These are phyloP conservation scores for Lithophane semibrunnea DNA, from an alignment of 2,888 invertebrate species.

Conservation along the genomic window DNA sequence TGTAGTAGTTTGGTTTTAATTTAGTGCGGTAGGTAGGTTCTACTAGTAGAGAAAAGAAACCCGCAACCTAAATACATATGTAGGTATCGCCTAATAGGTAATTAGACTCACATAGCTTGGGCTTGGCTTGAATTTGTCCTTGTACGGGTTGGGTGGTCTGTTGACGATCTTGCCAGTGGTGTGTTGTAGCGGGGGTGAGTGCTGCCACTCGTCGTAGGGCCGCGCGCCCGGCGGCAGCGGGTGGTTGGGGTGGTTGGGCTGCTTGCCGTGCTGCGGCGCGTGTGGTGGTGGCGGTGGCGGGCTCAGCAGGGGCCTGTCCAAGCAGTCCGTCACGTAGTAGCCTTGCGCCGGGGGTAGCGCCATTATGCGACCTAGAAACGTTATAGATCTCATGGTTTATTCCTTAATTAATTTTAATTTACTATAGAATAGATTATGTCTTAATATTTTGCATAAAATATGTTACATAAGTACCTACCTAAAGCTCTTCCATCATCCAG, in stretches of 20 bases:
- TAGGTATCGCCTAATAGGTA: not conserved
- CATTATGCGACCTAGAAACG: slow-evolving; percentile 83
- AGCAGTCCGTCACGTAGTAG: slow-evolving; percentile 86
- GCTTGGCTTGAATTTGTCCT: slow-evolving; percentile 84
- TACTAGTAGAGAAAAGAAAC: no score
- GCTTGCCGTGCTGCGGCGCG: slow-evolving; percentile 9
- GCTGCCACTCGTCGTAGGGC: slow-evolving; percentile 85
- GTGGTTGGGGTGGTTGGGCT: slow-evolving; percentile 22
- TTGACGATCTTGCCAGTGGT: slow-evolving; percentile 86
- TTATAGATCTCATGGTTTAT: not conserved
- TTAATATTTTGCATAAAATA: not conserved
- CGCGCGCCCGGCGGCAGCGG: slow-evolving; percentile 63
- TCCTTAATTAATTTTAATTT: not conserved
- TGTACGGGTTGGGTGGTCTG: slow-evolving; percentile 83
- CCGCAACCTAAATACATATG: not conserved
- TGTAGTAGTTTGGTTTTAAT: no score
- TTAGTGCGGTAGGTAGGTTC: no score
- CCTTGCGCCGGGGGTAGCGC: slow-evolving; percentile 83
- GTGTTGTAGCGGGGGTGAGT: slow-evolving; percentile 77
- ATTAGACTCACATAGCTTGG: slow-evolving; percentile 81
- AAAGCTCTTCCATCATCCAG: not conserved
- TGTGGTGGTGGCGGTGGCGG: slow-evolving; percentile 71
- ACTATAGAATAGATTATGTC: not conserved
- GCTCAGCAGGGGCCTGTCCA: slow-evolving; percentile 72
- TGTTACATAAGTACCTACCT: no score